These are phyloP conservation scores for Magallana ariakensis DNA, from an alignment of 1,140 invertebrate species.

Conservation along the genomic window DNA sequence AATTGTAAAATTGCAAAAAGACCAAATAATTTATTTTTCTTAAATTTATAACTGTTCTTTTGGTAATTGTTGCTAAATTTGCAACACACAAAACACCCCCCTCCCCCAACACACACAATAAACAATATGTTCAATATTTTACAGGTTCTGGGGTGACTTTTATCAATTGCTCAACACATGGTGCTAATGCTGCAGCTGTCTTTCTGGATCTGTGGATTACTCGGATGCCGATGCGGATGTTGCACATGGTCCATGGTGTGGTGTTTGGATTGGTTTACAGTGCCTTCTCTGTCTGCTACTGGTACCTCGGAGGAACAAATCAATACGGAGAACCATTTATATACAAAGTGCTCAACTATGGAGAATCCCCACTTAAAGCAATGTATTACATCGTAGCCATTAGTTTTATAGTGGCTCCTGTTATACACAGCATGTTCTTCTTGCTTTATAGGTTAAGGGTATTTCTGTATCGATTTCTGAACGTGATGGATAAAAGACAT, in stretches of 20 bases:
- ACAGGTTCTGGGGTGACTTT: slow-evolving; percentile 64
- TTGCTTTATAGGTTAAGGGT: slow-evolving; percentile 67
- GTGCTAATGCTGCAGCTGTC: slow-evolving; percentile 87
- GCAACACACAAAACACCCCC: too few species aligned
- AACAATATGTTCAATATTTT: not conserved
- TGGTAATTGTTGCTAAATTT: too few species aligned
- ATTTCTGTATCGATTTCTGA: slow-evolving; percentile 63
- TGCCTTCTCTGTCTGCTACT: slow-evolving; percentile 87
- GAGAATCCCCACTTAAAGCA: slow-evolving; percentile 62
- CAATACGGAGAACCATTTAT: slow-evolving; percentile 80
- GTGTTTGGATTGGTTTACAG: slow-evolving; percentile 84
- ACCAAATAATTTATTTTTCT: too few species aligned
- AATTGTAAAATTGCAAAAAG: too few species aligned
- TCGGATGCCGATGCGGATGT: slow-evolving; percentile 85
- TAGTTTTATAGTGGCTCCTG: slow-evolving; percentile 61
- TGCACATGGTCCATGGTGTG: slow-evolving; percentile 86
- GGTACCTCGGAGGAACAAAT: slow-evolving; percentile 84
- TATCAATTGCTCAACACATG: slow-evolving; percentile 81
- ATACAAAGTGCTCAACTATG: slow-evolving; percentile 77
- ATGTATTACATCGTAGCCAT: slow-evolving; percentile 58
- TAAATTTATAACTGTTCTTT: too few species aligned
- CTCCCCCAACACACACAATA: too few species aligned
- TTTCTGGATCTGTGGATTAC: slow-evolving; percentile 87
- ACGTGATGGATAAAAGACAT: slow-evolving; percentile 61
- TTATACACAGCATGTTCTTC: slow-evolving; percentile 69